These are phyloP conservation scores for Stomatorhinus walkeri DNA, from an alignment of 2,797 vertebrate genomes.

Conservation along the genomic window DNA sequence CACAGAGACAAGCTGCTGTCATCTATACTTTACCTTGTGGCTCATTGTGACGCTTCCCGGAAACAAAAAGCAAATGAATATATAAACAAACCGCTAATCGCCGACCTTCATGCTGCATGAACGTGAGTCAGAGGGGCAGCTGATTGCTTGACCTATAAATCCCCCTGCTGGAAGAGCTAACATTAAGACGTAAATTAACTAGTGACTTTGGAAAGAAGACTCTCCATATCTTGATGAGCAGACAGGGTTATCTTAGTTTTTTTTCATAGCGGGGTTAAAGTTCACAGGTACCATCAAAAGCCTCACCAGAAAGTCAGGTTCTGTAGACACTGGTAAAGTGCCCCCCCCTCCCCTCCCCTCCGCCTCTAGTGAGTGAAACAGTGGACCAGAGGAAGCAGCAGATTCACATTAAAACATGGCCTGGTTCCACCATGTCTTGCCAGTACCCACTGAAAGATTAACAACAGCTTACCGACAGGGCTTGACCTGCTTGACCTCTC, in stretches of 20 bases:
- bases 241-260: not conserved
- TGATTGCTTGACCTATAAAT: not conserved
- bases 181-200: not conserved
- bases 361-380: not conserved
- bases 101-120: not conserved
- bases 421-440: conserved; percentile 43
- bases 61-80: not conserved
- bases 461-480: conserved; percentile 27
- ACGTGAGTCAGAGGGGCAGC: not conserved
- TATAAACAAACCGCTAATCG: not conserved
- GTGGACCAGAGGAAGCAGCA: not conserved
- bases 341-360: not conserved
- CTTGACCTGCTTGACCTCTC: conserved; percentile 39
- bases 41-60: not conserved
- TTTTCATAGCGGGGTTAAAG: not conserved
- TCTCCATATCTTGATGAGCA: not conserved
- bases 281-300: not conserved
- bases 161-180: not conserved
- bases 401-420: conserved; percentile 32
- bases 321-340: not conserved
- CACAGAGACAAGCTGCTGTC: not conserved
- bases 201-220: not conserved
- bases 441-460: conserved; percentile 30
- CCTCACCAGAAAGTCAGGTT: not conserved
- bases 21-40: not conserved